A percentile compares a stretch with the other conserved stretches of the same genome.
These are phyloP conservation scores for Limnephilus rhombicus DNA, from an alignment of 2,888 invertebrate species.

Conservation along the genomic window DNA sequence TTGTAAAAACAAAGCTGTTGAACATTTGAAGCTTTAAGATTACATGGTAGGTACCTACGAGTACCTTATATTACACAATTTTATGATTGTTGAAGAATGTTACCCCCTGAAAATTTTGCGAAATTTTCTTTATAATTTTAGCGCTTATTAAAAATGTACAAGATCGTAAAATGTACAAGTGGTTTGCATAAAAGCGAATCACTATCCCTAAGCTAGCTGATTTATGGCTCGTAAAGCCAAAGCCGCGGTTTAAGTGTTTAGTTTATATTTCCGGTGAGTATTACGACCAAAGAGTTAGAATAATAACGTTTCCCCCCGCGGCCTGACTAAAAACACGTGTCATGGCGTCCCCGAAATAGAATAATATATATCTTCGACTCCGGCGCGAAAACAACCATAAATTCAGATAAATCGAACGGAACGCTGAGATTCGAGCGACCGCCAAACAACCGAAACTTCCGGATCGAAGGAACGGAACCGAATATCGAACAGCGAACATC, in stretches of 20 bases:
- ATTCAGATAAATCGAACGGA: slow-evolving; percentile 57
- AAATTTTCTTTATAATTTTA: neutral
- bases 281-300: slow-evolving; percentile 30
- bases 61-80: neutral
- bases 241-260: slow-evolving; percentile 40
- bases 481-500: slow-evolving; percentile 55
- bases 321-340: slow-evolving; percentile 27
- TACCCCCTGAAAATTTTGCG: neutral
- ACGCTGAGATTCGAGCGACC: slow-evolving; percentile 48
- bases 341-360: slow-evolving; percentile 25
- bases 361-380: slow-evolving; percentile 34
- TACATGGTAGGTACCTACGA: neutral
- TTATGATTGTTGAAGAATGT: neutral
- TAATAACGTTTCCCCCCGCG: slow-evolving; percentile 2
- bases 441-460: slow-evolving; percentile 58
- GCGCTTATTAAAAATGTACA: slow-evolving; percentile 23
- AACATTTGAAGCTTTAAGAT: too few species aligned
- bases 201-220: neutral
- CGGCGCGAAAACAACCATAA: slow-evolving; percentile 56
- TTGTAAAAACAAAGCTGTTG: neutral
- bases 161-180: slow-evolving; percentile 7
- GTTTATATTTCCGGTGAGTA: slow-evolving; percentile 33
- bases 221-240: slow-evolving; percentile 31
- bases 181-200: slow-evolving; percentile 13
- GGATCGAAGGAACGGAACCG: slow-evolving; percentile 52